Evolutionary conservation across 1,140 invertebrate genomes (phyloP), one percentile per base, ranked within the genome.

Genomic region (Calephelis virginiensis): DNA sequence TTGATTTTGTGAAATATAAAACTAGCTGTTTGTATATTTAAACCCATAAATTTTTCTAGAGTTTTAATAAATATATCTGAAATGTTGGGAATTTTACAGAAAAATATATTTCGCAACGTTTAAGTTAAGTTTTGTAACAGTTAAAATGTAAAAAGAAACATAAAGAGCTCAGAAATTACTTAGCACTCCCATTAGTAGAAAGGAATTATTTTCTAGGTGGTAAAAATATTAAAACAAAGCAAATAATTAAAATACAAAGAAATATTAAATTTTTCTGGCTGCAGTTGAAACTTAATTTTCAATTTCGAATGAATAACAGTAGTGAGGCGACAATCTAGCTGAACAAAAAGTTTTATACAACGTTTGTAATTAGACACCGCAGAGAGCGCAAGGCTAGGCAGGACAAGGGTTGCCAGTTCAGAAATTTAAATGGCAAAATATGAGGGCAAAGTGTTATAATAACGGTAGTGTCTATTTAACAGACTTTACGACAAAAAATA

Each of bases 291-390:
- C 80, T 85, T 82, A 80, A 86, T 85, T 83, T 85, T 85, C 78
- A 84, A 85, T 85, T 81, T 83, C 68, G 76, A 85, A 81, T 78
- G 84, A 84, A 85, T 86, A 85, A 83, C 76, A 79, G 70, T 72
- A 75, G 83, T 78, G 69, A 72, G 74, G 81, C 76, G 80, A 83
- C 80, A 89, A 86, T 86, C 84, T 82, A 77, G 75, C 73, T 69
- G 72, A 80, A 83, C 83, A 88, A 88, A 86, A 86, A 86, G 78
- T 84, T 78, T 70, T 72, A 81, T 81, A 81, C 79, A 81, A 78
- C 81, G 76, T 82, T 87, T 84, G 81, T 84, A 86, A 89, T 88
- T 80, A 83, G 81, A 84, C 77, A 77, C 75, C 78, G 77, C 75
- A 71, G 66, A 50, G 47, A 40, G 63, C 28, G 17, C 48, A 13